Evolutionary conservation across 2,113 vertebrate species (phyloP).

Genomic region (Phaetusa simplex): DNA sequence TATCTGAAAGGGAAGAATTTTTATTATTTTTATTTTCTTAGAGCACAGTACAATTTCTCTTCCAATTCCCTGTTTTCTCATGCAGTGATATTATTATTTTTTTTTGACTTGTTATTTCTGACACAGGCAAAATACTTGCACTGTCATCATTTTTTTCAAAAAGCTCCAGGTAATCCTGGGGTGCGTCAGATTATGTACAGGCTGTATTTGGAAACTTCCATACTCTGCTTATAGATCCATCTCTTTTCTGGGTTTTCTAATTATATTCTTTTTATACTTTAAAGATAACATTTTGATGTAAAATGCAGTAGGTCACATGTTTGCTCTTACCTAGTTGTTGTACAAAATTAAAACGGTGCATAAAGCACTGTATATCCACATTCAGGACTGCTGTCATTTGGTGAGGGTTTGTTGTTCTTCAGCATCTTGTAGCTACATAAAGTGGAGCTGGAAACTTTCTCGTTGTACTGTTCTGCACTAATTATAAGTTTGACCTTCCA

Average conservation of each 20-base stretch:
- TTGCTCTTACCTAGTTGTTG: background rate
- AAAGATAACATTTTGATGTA: background rate
- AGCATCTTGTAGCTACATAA: background rate
- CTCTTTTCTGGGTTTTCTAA: background rate
- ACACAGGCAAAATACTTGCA: background rate
- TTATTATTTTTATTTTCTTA: background rate
- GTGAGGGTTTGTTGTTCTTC: background rate
- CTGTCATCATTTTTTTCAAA: background rate
- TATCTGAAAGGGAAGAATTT: background rate
- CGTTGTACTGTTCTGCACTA: background rate
- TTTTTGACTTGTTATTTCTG: background rate
- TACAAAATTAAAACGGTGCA: background rate
- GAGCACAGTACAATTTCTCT: background rate
- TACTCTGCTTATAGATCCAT: background rate
- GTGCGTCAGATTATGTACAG: background rate
- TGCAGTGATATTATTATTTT: background rate
- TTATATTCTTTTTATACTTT: background rate
- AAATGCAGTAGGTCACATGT: background rate
- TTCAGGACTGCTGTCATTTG: background rate
- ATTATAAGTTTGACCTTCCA: background rate
- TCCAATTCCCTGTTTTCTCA: background rate
- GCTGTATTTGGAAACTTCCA: background rate
- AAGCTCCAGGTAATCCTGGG: background rate
- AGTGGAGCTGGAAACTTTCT: background rate
- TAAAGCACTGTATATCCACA: background rate